Conservation (phyloP, 2,888 invertebrate genomes). For the Catocala sponsa region DNA sequence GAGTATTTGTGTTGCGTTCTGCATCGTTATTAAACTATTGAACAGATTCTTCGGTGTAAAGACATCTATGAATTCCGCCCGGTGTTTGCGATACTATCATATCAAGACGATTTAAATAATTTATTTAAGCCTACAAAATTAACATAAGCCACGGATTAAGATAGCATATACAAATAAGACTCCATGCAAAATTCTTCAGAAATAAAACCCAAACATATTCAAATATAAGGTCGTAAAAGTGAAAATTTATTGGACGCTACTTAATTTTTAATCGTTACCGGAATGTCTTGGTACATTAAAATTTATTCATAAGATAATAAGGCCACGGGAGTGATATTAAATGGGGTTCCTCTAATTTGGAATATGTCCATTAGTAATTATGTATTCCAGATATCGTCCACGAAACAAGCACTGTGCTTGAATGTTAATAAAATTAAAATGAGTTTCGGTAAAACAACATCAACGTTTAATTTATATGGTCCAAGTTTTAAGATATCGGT, state of each 20-base stretch:
- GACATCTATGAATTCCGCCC: too few relatives aligned
- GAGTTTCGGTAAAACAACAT: constrained; percentile 59
- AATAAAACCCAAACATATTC: constrained; percentile 28
- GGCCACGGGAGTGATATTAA: constrained; percentile 46
- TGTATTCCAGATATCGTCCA: constrained; percentile 63
- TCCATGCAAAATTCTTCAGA: constrained; percentile 33
- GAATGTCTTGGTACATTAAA: constrained; percentile 49
- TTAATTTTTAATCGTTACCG: constrained; percentile 56
- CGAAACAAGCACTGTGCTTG: constrained; percentile 56
- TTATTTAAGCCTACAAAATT: constrained; percentile 8
- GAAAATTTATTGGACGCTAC: constrained; percentile 59
- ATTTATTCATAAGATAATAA: constrained; percentile 58
- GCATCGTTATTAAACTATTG: constrained; percentile 10
- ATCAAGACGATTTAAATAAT: not conserved
- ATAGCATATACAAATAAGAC: constrained; percentile 23
- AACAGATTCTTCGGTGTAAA: not conserved
- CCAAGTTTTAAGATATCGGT: constrained; percentile 33
- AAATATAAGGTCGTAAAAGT: constrained; percentile 44
- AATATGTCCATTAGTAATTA: constrained; percentile 67
- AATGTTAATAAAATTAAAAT: constrained; percentile 71
- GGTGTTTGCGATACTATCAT: too few relatives aligned
- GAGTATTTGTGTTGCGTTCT: constrained; percentile 30
- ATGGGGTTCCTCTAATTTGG: constrained; percentile 61
- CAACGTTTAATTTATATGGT: constrained; percentile 29
- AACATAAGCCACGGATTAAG: constrained; percentile 25